A percentile compares a stretch with the other conserved stretches of the same genome.
These are phyloP conservation scores for Elegia similella DNA, from an alignment of 2,888 invertebrate species.

Conservation along the genomic window DNA sequence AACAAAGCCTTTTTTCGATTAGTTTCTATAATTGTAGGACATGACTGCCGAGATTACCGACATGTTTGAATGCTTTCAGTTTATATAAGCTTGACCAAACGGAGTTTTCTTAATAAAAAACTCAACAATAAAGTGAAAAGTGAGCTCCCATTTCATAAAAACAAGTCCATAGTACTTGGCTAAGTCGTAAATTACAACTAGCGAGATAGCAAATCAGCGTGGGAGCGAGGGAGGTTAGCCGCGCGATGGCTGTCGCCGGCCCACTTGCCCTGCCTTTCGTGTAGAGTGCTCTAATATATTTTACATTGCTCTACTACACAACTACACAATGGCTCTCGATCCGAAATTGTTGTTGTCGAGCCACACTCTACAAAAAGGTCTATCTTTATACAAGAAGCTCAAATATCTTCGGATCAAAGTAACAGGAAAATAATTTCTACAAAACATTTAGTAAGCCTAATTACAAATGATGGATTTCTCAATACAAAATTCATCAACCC, in stretches of 20 bases:
- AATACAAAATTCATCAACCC: no score
- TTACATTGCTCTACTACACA: not conserved
- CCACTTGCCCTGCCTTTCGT: constrained; percentile 1
- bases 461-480: no score
- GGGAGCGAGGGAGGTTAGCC: not conserved
- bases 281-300: constrained; percentile 9
- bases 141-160: not conserved
- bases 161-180: not conserved
- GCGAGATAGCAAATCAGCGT: not conserved
- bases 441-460: no score
- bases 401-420: no score
- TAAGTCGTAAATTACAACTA: constrained; percentile 2
- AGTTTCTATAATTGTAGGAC: no score
- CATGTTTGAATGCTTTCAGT: no score
- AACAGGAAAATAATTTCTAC: no score
- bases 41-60: no score
- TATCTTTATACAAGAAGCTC: not conserved
- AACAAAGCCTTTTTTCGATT: no score
- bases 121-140: not conserved
- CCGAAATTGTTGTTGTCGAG: not conserved
- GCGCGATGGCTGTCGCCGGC: not conserved
- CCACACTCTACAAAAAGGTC: not conserved
- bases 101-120: no score
- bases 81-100: no score
- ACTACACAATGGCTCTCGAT: constrained; percentile 6